Conservation (phyloP, 2,113 vertebrate species). For the Thamnaconus septentrionalis region DNA sequence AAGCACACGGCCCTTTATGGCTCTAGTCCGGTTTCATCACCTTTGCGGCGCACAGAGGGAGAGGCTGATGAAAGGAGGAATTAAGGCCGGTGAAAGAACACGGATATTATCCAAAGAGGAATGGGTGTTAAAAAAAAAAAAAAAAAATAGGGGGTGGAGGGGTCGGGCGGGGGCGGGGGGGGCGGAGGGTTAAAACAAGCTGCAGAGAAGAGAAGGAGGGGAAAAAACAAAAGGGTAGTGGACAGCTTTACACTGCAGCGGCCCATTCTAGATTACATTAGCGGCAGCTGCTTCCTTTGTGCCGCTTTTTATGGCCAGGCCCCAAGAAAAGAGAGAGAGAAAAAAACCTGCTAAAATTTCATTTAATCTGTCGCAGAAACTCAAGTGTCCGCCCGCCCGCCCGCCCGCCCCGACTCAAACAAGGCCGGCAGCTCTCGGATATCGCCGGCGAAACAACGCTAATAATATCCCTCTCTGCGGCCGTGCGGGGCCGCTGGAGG, state of each 20-base stretch:
- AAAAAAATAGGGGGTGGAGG: too few relatives aligned
- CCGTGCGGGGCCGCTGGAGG: conserved; percentile 48
- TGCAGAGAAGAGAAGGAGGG: conserved; percentile 48
- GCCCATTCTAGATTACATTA: conserved; percentile 81
- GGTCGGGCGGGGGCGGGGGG: conserved; percentile 33
- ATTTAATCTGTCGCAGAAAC: conserved; percentile 88
- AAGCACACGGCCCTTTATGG: conserved; percentile 31
- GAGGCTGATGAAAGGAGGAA: conserved; percentile 52
- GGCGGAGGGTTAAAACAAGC: conserved; percentile 63
- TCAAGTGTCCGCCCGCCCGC: conserved; percentile 86
- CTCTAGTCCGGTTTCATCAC: conserved; percentile 40
- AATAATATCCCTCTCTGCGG: conserved; percentile 81
- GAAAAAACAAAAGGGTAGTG: conserved; percentile 68
- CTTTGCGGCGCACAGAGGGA: conserved; percentile 26
- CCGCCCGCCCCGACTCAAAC: conserved; percentile 82
- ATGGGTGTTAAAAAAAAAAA: conserved; percentile 8
- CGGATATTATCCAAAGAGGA: conserved; percentile 57
- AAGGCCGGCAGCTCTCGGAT: conserved; percentile 85
- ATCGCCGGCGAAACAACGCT: conserved; percentile 83
- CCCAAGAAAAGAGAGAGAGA: conserved; percentile 63
- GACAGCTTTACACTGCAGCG: conserved; percentile 70
- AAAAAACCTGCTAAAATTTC: conserved; percentile 87
- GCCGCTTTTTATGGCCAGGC: conserved; percentile 74
- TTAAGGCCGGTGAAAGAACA: conserved; percentile 52
- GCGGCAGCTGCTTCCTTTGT: conserved; percentile 90